Evolutionary conservation across 2,113 vertebrate species (phyloP).

Genomic region (Coracopsis vasa): DNA sequence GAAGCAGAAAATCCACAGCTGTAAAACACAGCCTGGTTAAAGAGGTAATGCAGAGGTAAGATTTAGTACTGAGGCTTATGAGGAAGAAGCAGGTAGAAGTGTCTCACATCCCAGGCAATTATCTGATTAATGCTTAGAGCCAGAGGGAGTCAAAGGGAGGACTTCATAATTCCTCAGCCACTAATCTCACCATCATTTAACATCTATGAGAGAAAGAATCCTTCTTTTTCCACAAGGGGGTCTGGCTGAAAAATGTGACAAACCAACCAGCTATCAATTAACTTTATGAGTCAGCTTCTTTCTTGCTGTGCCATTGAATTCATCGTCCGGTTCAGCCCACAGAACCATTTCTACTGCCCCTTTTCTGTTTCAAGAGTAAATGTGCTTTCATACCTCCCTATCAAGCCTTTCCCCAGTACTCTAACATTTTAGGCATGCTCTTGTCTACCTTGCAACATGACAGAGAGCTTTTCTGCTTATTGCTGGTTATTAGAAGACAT

Average conservation of each 20-base stretch:
- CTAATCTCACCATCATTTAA: slow-evolving; percentile 17
- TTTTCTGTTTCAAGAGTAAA: background rate
- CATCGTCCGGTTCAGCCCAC: background rate
- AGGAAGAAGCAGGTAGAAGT: background rate
- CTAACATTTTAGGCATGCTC: background rate
- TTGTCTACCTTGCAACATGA: background rate
- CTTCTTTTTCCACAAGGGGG: background rate
- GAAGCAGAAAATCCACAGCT: background rate
- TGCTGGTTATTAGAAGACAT: background rate
- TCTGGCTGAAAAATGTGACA: slow-evolving; percentile 8
- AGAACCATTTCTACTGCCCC: background rate
- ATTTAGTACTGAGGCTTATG: background rate
- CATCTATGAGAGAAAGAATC: background rate
- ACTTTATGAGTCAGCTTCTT: background rate
- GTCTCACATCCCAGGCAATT: background rate
- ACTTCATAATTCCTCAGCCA: slow-evolving; percentile 8
- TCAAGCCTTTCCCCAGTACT: background rate
- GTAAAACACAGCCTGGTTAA: background rate
- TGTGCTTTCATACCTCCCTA: background rate
- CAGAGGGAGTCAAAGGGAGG: background rate
- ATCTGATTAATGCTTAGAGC: slow-evolving; percentile 2
- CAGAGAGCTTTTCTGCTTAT: background rate
- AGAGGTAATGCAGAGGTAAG: background rate
- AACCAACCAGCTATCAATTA: background rate
- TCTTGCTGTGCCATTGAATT: background rate